Evolutionary conservation across 2,113 vertebrate species (phyloP).

Genomic region (Noturus placidus): DNA sequence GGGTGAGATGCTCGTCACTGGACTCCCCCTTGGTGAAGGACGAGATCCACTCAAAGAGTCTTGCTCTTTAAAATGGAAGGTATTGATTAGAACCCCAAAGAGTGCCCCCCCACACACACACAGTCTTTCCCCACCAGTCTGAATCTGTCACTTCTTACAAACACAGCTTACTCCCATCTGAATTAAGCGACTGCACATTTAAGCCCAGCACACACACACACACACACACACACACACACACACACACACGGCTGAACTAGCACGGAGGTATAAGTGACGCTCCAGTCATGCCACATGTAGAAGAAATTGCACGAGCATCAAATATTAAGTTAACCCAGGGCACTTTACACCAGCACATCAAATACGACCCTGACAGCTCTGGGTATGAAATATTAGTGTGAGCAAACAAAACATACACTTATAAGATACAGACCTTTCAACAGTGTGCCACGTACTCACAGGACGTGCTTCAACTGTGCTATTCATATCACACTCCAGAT

Average conservation of each 20-base stretch:
- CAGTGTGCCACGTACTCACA: slow-evolving; percentile 24
- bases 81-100: slow-evolving; percentile 57
- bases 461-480: slow-evolving; percentile 22
- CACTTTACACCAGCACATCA: slow-evolving; percentile 45
- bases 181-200: slow-evolving; percentile 12
- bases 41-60: slow-evolving; percentile 82
- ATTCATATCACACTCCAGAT: slow-evolving; percentile 39
- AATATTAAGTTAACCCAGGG: slow-evolving; percentile 56
- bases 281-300: slow-evolving; percentile 19
- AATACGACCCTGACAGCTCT: slow-evolving; percentile 17
- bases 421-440: slow-evolving; percentile 27
- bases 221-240: slow-evolving; percentile 42
- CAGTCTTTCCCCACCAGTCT: not conserved
- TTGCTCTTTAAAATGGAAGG: slow-evolving; percentile 72
- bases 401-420: slow-evolving; percentile 41
- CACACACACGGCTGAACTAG: slow-evolving; percentile 40
- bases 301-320: slow-evolving; percentile 36
- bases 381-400: slow-evolving; percentile 43
- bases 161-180: not conserved
- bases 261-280: slow-evolving; percentile 27
- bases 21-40: slow-evolving; percentile 79
- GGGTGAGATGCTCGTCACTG: slow-evolving; percentile 73
- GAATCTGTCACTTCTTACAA: not conserved
- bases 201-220: not conserved
- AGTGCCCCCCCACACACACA: slow-evolving; percentile 2